Percentiles rank a stretch among this genome's conserved stretches.
Conservation (phyloP, 2,797 vertebrate genomes). For the Lacerta agilis region DNA sequence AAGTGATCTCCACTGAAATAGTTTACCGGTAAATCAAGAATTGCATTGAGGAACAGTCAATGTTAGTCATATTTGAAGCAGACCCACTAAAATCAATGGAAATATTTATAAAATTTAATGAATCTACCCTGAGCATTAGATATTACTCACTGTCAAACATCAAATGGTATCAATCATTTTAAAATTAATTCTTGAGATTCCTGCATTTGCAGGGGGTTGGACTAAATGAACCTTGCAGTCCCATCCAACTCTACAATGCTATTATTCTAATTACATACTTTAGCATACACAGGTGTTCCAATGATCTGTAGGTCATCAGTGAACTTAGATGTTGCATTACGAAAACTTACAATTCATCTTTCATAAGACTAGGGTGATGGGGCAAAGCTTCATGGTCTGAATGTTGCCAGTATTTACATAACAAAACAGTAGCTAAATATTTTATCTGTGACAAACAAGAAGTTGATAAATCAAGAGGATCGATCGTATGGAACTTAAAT, state of each 20-base stretch:
- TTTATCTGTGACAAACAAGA: neutral
- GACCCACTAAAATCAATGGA: no score
- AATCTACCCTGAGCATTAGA: no score
- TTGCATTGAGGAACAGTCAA: no score
- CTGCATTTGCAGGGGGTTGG: no score
- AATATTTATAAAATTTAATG: no score
- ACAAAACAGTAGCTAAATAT: neutral
- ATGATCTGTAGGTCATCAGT: neutral
- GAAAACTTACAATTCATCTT: neutral
- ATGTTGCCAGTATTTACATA: neutral
- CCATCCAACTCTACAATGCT: no score
- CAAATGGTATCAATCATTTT: no score
- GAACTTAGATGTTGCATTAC: neutral
- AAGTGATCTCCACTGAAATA: neutral
- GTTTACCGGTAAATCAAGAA: neutral
- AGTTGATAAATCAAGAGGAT: neutral
- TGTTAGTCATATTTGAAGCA: no score
- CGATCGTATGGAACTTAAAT: neutral
- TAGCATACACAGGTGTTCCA: neutral
- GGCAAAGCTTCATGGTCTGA: neutral
- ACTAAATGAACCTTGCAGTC: no score
- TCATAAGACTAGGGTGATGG: neutral
- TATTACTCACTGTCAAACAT: no score
- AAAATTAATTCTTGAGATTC: no score
- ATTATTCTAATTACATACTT: neutral